Percentiles rank a stretch among this genome's conserved stretches.
Conservation (phyloP, 2,113 vertebrate genomes). For the Amblyopsis rosae region DNA sequence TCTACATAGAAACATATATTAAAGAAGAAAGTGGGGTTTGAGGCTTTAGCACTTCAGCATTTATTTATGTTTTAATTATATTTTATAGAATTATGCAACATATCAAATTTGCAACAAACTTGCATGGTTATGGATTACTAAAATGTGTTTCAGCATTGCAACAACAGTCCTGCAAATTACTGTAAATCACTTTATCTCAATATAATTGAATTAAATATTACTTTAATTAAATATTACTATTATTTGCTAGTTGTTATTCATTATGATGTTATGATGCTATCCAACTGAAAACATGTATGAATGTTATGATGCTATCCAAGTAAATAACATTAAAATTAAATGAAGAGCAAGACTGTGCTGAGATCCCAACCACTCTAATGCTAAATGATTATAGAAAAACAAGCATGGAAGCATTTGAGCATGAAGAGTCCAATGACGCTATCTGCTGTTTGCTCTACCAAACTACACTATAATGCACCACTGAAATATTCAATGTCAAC, state of each 20-base stretch:
- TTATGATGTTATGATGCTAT: too few species aligned
- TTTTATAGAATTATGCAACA: too few species aligned
- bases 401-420: background rate
- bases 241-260: too few species aligned
- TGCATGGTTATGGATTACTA: too few species aligned
- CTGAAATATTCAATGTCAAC: background rate
- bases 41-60: background rate
- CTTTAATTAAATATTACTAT: too few species aligned
- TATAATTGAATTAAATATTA: too few species aligned
- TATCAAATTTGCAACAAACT: too few species aligned
- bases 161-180: background rate
- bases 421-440: constrained; percentile 54
- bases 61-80: background rate
- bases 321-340: too few species aligned
- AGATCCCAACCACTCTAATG: background rate
- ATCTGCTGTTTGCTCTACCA: constrained; percentile 57
- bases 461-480: constrained; percentile 24
- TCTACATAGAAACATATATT: constrained; percentile 14
- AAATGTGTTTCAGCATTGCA: constrained; percentile 3
- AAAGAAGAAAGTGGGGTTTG: background rate
- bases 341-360: too few species aligned
- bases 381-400: background rate
- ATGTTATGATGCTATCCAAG: too few species aligned
- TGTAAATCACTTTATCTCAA: too few species aligned
- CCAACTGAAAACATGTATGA: constrained; percentile 1